Percentiles rank a stretch among this genome's conserved stretches.
phyloP scores from a whole-genome alignment of 2,888 invertebrate species.

The Netelia virgata region DNA sequence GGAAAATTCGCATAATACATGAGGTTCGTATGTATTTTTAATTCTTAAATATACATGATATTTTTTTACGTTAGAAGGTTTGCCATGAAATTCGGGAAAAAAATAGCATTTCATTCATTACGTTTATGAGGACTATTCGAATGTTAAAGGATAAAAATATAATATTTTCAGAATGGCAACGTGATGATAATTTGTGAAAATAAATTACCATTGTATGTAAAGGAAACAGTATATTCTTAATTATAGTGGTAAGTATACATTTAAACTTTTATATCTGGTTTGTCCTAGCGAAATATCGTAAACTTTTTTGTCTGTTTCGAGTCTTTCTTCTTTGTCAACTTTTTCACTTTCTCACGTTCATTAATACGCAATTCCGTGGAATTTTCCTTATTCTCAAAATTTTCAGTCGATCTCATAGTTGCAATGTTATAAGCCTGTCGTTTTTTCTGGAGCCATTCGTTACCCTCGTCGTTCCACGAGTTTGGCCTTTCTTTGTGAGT shows the following conservation, averaged over 20 bases:
- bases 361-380: constrained; percentile 27
- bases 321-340: constrained; percentile 74
- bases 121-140: too few species aligned
- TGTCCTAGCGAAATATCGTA: constrained; percentile 79
- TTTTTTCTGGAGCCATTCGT: constrained; percentile 81
- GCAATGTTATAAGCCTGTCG: constrained; percentile 78
- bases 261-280: constrained; percentile 6
- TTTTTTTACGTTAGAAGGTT: too few species aligned
- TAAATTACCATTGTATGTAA: constrained; percentile 1
- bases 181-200: neutral
- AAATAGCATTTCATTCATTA: too few species aligned
- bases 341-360: constrained; percentile 66
- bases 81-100: too few species aligned
- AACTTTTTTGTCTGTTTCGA: constrained; percentile 75
- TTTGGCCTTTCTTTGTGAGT: constrained; percentile 76
- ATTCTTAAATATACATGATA: too few species aligned
- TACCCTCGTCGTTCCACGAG: constrained; percentile 81
- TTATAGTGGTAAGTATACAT: constrained; percentile 1
- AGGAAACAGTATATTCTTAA: neutral
- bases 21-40: too few species aligned
- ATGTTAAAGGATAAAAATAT: neutral
- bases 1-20: too few species aligned
- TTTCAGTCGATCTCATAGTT: constrained; percentile 71
- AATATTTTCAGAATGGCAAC: too few species aligned
- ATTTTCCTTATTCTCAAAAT: constrained; percentile 79